These are phyloP conservation scores for Echinarachnius parma DNA, from an alignment of 53 echinoderm and acorn worm species.

Conservation along the genomic window DNA sequence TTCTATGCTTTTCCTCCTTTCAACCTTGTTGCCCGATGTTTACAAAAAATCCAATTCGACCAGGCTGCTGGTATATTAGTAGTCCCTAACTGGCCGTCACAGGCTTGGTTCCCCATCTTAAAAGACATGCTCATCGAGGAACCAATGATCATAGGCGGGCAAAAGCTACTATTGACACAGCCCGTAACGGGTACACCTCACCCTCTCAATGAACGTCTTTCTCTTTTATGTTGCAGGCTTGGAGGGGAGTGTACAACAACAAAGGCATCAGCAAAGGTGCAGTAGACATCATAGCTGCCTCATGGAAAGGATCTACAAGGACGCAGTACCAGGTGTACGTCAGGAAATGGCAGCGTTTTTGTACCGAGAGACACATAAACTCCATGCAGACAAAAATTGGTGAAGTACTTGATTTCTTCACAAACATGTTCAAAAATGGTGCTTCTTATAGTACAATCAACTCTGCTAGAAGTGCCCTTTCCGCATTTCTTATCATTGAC, in stretches of 20 bases:
- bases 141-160: not conserved
- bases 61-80: conserved; percentile 31
- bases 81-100: conserved; percentile 53
- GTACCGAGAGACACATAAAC: not conserved
- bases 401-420: conserved; percentile 38
- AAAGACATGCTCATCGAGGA: not conserved
- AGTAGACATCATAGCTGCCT: conserved; percentile 22
- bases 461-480: conserved; percentile 33
- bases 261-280: conserved; percentile 1
- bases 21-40: conserved; percentile 22
- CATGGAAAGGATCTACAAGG: conserved; percentile 39
- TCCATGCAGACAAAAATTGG: conserved; percentile 1
- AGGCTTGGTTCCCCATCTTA: conserved; percentile 47
- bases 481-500: not conserved
- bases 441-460: conserved; percentile 40
- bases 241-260: conserved; percentile 14
- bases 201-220: conserved; percentile 16
- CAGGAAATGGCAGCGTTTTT: conserved; percentile 29
- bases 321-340: conserved; percentile 39
- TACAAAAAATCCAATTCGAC: conserved; percentile 41
- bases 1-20: conserved; percentile 62
- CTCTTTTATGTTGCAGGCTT: conserved; percentile 35
- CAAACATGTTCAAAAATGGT: conserved; percentile 1
- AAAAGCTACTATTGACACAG: conserved; percentile 3
- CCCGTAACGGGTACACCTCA: conserved; percentile 29